Percentiles rank a stretch among this genome's conserved stretches.
These are phyloP conservation scores for Galemys pyrenaicus DNA, from an alignment of 2,113 vertebrate genomes.

Conservation along the genomic window DNA sequence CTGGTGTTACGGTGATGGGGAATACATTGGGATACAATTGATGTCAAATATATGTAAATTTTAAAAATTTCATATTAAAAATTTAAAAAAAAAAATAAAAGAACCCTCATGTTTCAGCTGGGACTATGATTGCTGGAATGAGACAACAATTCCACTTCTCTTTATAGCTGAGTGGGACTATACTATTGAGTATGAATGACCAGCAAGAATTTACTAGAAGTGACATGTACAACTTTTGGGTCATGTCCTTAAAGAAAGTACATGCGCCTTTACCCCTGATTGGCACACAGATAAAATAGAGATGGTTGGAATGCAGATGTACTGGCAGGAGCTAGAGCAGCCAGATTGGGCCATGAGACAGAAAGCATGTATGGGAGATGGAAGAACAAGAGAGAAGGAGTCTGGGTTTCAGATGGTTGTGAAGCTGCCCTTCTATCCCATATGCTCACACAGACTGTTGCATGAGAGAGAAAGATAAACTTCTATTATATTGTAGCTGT, in stretches of 20 bases:
- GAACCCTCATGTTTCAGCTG: too few relatives aligned
- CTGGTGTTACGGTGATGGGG: too few relatives aligned
- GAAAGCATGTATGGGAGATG: not conserved
- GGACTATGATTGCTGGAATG: too few relatives aligned
- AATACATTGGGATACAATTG: too few relatives aligned
- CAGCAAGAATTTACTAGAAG: not conserved
- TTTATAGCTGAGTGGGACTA: not conserved
- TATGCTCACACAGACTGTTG: not conserved
- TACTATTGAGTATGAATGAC: not conserved
- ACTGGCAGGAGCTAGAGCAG: slow-evolving; percentile 25
- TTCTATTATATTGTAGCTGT: not conserved
- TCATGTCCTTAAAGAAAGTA: not conserved
- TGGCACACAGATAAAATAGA: not conserved
- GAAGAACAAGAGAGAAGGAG: not conserved
- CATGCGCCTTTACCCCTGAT: not conserved
- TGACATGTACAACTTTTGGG: not conserved
- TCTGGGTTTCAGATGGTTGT: not conserved
- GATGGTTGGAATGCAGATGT: not conserved
- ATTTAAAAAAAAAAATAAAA: too few relatives aligned
- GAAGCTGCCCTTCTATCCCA: not conserved
- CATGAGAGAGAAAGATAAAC: not conserved
- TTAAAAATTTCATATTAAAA: too few relatives aligned
- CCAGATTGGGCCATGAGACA: not conserved
- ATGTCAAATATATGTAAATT: too few relatives aligned
- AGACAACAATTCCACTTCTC: not conserved